These are phyloP conservation scores for Thripadectes ignobilis DNA, from an alignment of 2,797 vertebrate genomes.

Conservation along the genomic window DNA sequence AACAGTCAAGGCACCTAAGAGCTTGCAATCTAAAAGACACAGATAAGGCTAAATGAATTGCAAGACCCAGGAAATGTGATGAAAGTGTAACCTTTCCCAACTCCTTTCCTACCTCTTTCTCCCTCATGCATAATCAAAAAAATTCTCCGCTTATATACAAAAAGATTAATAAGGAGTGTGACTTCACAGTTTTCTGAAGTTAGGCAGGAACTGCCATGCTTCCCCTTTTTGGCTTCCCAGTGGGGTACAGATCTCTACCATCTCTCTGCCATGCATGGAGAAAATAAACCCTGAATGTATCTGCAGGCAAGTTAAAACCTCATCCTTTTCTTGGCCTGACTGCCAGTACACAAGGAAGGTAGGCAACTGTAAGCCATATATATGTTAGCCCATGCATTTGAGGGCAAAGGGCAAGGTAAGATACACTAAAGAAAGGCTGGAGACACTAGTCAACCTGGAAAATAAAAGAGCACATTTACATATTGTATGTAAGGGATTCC, in stretches of 20 bases:
- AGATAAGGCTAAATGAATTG: slow-evolving; percentile 40
- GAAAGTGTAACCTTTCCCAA: neutral
- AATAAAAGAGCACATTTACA: neutral
- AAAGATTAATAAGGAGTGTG: neutral
- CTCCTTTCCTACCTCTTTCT: neutral
- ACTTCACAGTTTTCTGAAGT: neutral
- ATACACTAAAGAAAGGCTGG: neutral
- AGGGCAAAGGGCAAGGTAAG: neutral
- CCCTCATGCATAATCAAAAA: neutral
- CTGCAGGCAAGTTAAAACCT: neutral
- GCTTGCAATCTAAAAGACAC: slow-evolving; percentile 20
- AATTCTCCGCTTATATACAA: neutral
- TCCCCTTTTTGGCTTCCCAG: neutral
- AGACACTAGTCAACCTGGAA: neutral
- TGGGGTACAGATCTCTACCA: neutral
- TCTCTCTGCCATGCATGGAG: neutral
- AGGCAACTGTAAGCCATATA: neutral
- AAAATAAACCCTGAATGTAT: neutral
- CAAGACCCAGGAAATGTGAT: neutral
- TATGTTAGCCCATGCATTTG: neutral
- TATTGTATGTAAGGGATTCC: neutral
- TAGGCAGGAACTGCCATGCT: neutral
- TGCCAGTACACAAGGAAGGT: neutral
- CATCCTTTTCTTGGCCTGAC: neutral
- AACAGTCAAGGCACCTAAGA: slow-evolving; percentile 3